These are phyloP conservation scores for Petrosia ficiformis DNA, from an alignment of 37 sponge, comb jelly and placozoan genomes.

Conservation along the genomic window DNA sequence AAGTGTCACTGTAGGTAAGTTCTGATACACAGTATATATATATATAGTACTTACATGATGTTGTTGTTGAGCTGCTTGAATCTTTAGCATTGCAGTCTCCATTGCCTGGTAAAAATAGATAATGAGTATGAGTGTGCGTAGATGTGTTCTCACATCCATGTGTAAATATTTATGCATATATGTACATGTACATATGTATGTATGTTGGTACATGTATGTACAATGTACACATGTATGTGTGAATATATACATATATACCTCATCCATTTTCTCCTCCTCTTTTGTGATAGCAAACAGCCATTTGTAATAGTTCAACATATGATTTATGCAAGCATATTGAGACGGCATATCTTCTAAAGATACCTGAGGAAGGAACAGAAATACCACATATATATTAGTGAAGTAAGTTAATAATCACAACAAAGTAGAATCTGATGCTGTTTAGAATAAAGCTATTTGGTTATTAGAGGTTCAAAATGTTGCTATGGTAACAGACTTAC, in stretches of 20 bases:
- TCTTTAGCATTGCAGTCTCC: conserved; percentile 26
- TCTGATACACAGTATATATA: no score
- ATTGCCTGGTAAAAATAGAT: conserved; percentile 33
- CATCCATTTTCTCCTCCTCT: conserved; percentile 53
- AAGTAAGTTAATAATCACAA: background rate
- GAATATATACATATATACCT: conserved; percentile 11
- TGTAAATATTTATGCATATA: no score
- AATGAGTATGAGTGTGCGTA: no score
- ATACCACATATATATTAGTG: background rate
- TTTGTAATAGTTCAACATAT: conserved; percentile 61
- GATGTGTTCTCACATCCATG: no score
- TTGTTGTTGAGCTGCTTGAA: conserved; percentile 5
- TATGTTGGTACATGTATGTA: no score
- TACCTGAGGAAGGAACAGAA: conserved; percentile 18
- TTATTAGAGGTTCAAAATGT: background rate
- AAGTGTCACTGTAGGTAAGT: no score
- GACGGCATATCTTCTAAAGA: conserved; percentile 24
- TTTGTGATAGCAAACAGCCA: conserved; percentile 62
- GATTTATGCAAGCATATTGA: conserved; percentile 43
- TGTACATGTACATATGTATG: no score
- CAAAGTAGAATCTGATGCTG: no score
- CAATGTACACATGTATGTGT: background rate
- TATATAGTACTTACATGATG: background rate
- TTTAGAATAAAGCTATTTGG: background rate
- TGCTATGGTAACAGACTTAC: conserved; percentile 32